phyloP scores from a whole-genome alignment of 2,113 vertebrate genomes.

The Calyptomena viridis region DNA sequence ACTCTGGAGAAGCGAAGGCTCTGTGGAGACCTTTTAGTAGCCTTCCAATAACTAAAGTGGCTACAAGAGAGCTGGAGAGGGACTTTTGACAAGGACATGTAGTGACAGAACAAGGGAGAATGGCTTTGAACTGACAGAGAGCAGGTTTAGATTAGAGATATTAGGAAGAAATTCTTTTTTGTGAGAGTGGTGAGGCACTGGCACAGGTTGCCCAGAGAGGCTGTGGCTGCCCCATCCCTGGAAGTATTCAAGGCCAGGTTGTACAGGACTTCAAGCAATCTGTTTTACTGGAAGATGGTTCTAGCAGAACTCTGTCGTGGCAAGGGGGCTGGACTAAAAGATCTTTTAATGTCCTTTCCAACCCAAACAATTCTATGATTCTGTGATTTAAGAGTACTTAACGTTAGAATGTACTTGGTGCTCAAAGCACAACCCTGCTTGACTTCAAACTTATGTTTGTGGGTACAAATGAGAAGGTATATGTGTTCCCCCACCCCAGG shows the following conservation, averaged over 20 bases:
- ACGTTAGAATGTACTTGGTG: rapidly evolving
- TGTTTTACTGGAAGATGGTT: background rate
- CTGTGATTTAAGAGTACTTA: background rate
- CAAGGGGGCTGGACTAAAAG: background rate
- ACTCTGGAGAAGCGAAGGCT: background rate
- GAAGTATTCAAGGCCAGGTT: background rate
- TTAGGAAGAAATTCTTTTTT: background rate
- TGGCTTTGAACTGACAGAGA: background rate
- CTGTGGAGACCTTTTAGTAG: background rate
- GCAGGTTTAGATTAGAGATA: background rate
- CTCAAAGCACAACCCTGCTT: background rate
- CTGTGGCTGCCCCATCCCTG: background rate
- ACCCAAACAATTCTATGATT: background rate
- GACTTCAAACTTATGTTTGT: background rate
- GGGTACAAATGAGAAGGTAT: background rate
- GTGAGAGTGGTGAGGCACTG: background rate
- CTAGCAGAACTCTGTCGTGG: background rate
- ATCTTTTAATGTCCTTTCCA: background rate
- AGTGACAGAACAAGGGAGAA: background rate
- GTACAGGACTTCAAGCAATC: background rate
- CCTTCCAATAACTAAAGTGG: background rate
- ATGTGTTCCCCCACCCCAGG: background rate
- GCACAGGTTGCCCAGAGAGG: background rate
- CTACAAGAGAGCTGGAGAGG: background rate
- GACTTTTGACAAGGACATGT: background rate